Conservation (phyloP, 2,888 invertebrate species). For the Chromoteleia sp. region DNA sequence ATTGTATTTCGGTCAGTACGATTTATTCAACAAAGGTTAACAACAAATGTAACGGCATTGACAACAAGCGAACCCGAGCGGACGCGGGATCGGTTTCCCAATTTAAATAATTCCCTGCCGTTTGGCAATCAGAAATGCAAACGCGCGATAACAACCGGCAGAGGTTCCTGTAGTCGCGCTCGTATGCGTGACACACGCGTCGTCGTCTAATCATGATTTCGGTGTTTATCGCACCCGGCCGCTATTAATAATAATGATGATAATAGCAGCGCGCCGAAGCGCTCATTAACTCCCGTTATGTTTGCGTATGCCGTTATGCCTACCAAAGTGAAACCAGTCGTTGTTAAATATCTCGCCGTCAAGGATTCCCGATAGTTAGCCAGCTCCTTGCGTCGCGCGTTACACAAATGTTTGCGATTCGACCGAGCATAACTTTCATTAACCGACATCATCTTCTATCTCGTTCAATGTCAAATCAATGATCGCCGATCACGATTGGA, state of each 20-base stretch:
- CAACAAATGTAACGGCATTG: conserved; percentile 39
- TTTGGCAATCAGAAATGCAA: conserved; percentile 14
- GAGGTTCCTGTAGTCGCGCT: too few species aligned
- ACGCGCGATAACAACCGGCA: not conserved
- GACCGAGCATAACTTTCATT: conserved; percentile 73
- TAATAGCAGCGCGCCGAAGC: conserved; percentile 65
- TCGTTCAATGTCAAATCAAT: conserved; percentile 40
- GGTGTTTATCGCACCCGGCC: conserved; percentile 31
- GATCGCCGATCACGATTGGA: too few species aligned
- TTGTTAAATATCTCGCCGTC: conserved; percentile 67
- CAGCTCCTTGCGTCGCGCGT: conserved; percentile 68
- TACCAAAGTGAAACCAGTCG: conserved; percentile 81
- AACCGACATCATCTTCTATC: conserved; percentile 58
- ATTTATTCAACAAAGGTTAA: conserved; percentile 42
- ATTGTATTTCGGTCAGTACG: conserved; percentile 58
- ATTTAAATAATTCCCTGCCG: not conserved
- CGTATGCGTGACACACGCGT: conserved; percentile 26
- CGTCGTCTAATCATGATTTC: conserved; percentile 20
- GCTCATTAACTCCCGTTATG: conserved; percentile 84
- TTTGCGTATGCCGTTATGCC: conserved; percentile 84
- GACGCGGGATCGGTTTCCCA: too few species aligned
- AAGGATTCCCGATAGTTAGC: conserved; percentile 67
- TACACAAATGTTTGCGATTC: conserved; percentile 69
- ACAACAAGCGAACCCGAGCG: too few species aligned
- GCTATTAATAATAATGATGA: conserved; percentile 57